Percentiles rank a stretch among this genome's conserved stretches.
Evolutionary conservation across 2,113 vertebrate species (phyloP).

Genomic region (Barnardius zonarius): DNA sequence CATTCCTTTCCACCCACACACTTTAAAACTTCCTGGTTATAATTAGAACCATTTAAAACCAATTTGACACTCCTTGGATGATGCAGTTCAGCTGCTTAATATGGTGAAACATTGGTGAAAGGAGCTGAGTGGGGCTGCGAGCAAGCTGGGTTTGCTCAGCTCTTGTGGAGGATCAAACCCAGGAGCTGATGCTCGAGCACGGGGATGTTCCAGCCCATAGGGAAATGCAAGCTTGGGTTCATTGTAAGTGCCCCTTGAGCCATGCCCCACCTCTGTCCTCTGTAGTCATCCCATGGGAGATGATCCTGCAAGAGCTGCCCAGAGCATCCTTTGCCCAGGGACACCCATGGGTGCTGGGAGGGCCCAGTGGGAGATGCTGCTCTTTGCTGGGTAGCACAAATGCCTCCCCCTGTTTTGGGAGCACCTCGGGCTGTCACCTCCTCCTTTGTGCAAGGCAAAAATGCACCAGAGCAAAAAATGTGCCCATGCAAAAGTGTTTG

Average conservation of each 20-base stretch:
- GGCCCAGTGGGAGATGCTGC: rapidly evolving
- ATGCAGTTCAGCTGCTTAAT: constrained; percentile 56
- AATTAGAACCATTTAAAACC: constrained; percentile 74
- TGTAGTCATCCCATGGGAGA: rapidly evolving
- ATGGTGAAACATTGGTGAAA: constrained; percentile 46
- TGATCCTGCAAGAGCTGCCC: not conserved
- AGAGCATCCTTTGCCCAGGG: not conserved
- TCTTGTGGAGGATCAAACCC: not conserved
- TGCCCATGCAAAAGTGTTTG: rapidly evolving
- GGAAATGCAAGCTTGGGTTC: not conserved
- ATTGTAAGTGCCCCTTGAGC: not conserved
- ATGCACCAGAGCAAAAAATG: rapidly evolving
- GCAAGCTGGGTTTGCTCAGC: constrained; percentile 24
- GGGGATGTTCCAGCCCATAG: rapidly evolving
- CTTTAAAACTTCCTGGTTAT: constrained; percentile 72
- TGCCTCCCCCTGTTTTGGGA: not conserved
- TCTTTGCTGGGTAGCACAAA: not conserved
- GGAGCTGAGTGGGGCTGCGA: not conserved
- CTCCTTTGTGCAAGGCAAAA: not conserved
- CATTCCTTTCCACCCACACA: constrained; percentile 76
- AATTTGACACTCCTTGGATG: constrained; percentile 53
- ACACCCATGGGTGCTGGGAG: not conserved
- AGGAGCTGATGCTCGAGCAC: not conserved
- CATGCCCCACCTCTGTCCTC: rapidly evolving
- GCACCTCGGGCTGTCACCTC: rapidly evolving